Evolutionary conservation across 64 coral and sea anemone species (phyloP), one percentile per base, ranked within the genome.

Genomic region (Porites australiensis): DNA sequence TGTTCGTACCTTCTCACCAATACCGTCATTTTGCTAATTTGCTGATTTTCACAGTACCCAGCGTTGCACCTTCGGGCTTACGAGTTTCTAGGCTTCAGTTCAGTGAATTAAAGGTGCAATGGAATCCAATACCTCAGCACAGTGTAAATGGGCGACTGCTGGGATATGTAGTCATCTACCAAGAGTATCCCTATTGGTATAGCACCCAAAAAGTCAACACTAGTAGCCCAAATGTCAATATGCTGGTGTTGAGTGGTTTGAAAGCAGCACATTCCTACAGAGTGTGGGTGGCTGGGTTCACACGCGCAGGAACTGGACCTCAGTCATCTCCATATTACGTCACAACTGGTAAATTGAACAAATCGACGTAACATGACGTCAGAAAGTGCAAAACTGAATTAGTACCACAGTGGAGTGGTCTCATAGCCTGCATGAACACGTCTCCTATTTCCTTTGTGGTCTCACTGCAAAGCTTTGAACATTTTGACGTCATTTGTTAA

Each of bases 71-170:
- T 44, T 43, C 22, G 4, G 61, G 61, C 45, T 20, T 80, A 45
- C 52, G n/a, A 27, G 5, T 58, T n/a, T 58, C 21, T 5, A 80
- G 61, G 2, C 13, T 44, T 11, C 18, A 80, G 77, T 54, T 7
- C 21, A 9, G 57, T 61, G 77, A 80, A 8, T 9, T 80, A 22
- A 80, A 27, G 77, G 77, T 80, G 2, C 77, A 62, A 16, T 80
- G 77, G 77, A 23, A 61, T 80, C 77, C 77, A 8, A 80, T 80
- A 6, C 77, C 77, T 44, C 20, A 27, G 8, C 2, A 80, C 8
- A 44, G n/a, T 37, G 77, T 27, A 6, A 62, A 80, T 55, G 77
- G 77, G 10, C 12, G 57, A 44, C 11, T 80, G 2, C 73, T 76
- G 46, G 77, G 77, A 15, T 80, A 80, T 55, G 21, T 53, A 80